Percentiles rank a stretch among this genome's conserved stretches.
phyloP scores from a whole-genome alignment of 2,113 vertebrate genomes.

The Ceuthmochares aereus region DNA sequence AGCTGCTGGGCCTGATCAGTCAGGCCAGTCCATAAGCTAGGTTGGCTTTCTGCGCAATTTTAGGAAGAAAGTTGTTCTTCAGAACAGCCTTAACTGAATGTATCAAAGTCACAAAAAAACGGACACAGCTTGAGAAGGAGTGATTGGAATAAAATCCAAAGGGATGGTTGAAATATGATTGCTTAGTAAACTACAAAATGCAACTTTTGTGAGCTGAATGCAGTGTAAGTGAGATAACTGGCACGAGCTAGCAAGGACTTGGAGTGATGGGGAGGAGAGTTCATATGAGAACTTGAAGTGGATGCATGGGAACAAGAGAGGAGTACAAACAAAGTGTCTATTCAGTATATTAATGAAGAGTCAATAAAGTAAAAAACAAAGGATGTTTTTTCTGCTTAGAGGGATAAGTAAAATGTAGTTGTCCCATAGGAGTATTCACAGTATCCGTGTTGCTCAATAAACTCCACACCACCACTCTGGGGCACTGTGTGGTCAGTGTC shows the following conservation, averaged over 20 bases:
- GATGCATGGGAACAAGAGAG: not conserved
- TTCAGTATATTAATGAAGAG: not conserved
- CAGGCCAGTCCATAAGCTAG: not conserved
- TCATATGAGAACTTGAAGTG: not conserved
- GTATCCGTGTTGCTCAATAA: not conserved
- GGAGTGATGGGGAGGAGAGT: not conserved
- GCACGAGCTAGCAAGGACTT: not conserved
- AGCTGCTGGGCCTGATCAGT: not conserved
- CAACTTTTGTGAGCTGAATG: not conserved
- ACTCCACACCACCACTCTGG: accelerated
- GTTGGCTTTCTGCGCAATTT: not conserved
- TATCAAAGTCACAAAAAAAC: not conserved
- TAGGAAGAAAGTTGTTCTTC: not conserved
- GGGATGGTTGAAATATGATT: not conserved
- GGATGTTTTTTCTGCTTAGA: not conserved
- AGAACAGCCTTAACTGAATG: not conserved
- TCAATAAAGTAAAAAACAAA: not conserved
- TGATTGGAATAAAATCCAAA: not conserved
- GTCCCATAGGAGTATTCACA: not conserved
- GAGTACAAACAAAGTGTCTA: not conserved
- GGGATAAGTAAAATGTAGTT: not conserved
- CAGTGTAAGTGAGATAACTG: not conserved
- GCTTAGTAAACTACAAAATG: not conserved
- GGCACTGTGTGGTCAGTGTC: not conserved
- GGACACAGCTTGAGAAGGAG: not conserved